phyloP scores from a whole-genome alignment of 1,140 invertebrate species.

The Drosophila simulans region DNA sequence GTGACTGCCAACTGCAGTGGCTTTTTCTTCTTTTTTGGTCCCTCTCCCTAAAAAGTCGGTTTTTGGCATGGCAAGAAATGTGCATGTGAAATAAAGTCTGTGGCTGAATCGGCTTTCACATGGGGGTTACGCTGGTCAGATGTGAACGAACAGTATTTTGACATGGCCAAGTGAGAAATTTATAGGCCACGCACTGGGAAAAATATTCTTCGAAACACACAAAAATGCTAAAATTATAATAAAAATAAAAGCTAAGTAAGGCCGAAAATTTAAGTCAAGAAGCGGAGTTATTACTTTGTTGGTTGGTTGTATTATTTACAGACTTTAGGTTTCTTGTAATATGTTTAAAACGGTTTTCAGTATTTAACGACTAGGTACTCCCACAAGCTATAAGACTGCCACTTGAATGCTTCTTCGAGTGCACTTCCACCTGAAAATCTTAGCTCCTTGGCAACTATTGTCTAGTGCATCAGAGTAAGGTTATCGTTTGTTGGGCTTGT shows the following conservation, averaged over 20 bases:
- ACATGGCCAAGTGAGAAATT: slow-evolving; percentile 62
- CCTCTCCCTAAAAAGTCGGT: background rate
- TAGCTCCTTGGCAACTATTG: slow-evolving; percentile 8
- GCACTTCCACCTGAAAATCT: background rate
- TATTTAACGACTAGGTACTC: no score
- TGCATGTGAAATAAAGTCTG: slow-evolving; percentile 51
- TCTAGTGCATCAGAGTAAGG: slow-evolving; percentile 14
- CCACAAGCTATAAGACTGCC: background rate
- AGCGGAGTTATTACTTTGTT: no score
- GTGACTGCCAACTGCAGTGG: slow-evolving; percentile 70
- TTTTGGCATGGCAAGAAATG: slow-evolving; percentile 63
- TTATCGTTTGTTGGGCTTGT: slow-evolving; percentile 32
- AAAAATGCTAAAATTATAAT: background rate
- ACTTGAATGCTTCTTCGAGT: background rate
- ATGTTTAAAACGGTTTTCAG: no score
- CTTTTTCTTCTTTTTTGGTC: background rate
- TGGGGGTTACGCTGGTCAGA: slow-evolving; percentile 26
- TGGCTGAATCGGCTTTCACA: slow-evolving; percentile 13
- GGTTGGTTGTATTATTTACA: no score
- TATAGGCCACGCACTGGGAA: slow-evolving; percentile 37
- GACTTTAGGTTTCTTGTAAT: no score
- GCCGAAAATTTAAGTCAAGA: no score
- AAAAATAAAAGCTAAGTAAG: background rate
- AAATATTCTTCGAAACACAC: background rate
- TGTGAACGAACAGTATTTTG: slow-evolving; percentile 38